These are phyloP conservation scores for Reticulitermes speratus DNA, from an alignment of 1,140 invertebrate species.

Conservation along the genomic window DNA sequence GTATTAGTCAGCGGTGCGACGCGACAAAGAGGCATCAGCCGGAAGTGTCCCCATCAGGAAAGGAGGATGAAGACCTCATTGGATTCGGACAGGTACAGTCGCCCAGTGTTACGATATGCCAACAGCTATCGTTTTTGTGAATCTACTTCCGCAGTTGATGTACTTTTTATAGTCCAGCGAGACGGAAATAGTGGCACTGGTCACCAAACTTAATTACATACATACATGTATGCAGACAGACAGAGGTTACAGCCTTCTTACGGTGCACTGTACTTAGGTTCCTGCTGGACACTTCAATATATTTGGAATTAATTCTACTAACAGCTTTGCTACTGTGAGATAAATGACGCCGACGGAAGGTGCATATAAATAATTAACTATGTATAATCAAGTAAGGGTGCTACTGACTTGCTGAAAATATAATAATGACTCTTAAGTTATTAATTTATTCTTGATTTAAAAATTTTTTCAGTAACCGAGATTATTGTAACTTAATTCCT, in stretches of 20 bases:
- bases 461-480: no score
- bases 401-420: no score
- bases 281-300: neutral
- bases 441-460: no score
- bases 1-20: constrained; percentile 28
- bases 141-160: neutral
- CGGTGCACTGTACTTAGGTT: neutral
- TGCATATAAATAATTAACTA: no score
- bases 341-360: no score
- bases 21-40: neutral
- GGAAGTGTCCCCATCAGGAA: constrained; percentile 13
- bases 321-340: no score
- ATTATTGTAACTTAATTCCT: no score
- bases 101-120: neutral
- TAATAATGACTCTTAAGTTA: no score
- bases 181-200: neutral
- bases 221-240: no score
- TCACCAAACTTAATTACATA: neutral
- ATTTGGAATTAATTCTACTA: no score
- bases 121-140: neutral
- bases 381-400: no score
- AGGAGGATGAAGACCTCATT: constrained; percentile 21
- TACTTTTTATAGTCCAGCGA: neutral
- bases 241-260: neutral
- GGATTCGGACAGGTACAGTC: no score